A percentile compares a stretch with the other conserved stretches of the same genome.
Evolutionary conservation across 2,888 invertebrate genomes (phyloP).

Genomic region (Mythimna vitellina): DNA sequence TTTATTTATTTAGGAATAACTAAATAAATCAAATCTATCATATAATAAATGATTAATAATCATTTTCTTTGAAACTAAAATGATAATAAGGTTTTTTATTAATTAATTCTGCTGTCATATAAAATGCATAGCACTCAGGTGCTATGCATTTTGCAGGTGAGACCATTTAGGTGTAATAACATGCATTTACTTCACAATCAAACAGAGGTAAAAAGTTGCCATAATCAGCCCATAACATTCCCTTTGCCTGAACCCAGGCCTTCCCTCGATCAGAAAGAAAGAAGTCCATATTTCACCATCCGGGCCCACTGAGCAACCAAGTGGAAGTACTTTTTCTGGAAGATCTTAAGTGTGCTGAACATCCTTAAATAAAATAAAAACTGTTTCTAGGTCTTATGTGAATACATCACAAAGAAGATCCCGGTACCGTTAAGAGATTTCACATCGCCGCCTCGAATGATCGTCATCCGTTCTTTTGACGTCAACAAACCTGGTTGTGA

Average conservation of each 20-base stretch:
- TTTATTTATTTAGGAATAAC: too few relatives aligned
- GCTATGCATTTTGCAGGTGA: too few relatives aligned
- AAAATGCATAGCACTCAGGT: background rate
- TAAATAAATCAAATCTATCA: too few relatives aligned
- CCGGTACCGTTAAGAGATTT: slow-evolving; percentile 99
- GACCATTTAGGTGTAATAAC: too few relatives aligned
- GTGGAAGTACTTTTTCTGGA: background rate
- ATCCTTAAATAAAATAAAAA: background rate
- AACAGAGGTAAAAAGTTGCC: too few relatives aligned
- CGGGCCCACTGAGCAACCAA: background rate
- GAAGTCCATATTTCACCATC: background rate
- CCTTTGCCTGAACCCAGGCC: background rate
- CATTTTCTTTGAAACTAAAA: background rate
- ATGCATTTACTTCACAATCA: too few relatives aligned
- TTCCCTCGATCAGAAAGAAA: background rate
- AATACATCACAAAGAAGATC: slow-evolving; percentile 99
- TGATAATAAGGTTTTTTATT: too few relatives aligned
- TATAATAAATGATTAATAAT: background rate
- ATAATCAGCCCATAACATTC: background rate
- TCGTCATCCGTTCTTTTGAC: slow-evolving; percentile 99
- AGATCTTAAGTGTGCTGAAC: background rate
- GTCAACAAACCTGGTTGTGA: slow-evolving; percentile 99
- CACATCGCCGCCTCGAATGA: slow-evolving; percentile 97
- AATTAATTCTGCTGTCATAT: background rate
- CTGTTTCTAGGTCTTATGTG: slow-evolving; percentile 94